These are phyloP conservation scores for Heteromurus nitidus DNA, from an alignment of 2,888 invertebrate genomes.

Conservation along the genomic window DNA sequence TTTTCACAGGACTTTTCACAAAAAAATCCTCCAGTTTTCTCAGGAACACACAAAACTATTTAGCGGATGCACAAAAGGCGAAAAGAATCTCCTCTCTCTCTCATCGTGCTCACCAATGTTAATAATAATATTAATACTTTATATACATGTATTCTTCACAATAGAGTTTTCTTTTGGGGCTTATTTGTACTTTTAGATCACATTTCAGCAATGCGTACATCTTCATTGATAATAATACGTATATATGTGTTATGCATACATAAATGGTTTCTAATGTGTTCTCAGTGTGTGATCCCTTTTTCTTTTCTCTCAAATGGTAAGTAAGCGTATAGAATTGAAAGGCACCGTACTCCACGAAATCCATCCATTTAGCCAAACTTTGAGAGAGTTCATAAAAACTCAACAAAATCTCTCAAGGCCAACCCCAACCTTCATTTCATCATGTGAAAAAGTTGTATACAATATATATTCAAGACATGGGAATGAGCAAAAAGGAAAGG, in stretches of 20 bases:
- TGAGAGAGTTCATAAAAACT: constrained; percentile 53
- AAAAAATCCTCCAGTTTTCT: constrained; percentile 52
- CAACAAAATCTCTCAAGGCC: constrained; percentile 56
- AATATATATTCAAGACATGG: constrained; percentile 47
- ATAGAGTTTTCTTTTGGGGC: constrained; percentile 13
- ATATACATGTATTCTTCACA: background rate
- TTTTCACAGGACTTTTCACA: constrained; percentile 55
- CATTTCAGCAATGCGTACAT: constrained; percentile 37
- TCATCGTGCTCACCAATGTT: constrained; percentile 18
- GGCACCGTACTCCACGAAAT: constrained; percentile 18
- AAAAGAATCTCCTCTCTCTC: constrained; percentile 22
- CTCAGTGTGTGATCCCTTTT: constrained; percentile 59
- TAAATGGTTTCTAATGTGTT: constrained; percentile 55
- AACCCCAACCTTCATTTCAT: constrained; percentile 46
- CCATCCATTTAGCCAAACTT: constrained; percentile 1
- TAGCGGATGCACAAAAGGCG: constrained; percentile 26
- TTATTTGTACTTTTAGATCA: constrained; percentile 41
- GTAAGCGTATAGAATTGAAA: background rate
- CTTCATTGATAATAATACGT: constrained; percentile 13
- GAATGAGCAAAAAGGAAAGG: constrained; percentile 42
- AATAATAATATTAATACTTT: constrained; percentile 16
- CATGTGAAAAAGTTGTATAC: constrained; percentile 56
- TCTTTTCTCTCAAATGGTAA: constrained; percentile 12
- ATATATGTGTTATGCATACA: constrained; percentile 33
- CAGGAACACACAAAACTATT: constrained; percentile 20